Base-by-base conservation (phyloP, 2,888 invertebrate genomes). In the Eilema caniola region DNA sequence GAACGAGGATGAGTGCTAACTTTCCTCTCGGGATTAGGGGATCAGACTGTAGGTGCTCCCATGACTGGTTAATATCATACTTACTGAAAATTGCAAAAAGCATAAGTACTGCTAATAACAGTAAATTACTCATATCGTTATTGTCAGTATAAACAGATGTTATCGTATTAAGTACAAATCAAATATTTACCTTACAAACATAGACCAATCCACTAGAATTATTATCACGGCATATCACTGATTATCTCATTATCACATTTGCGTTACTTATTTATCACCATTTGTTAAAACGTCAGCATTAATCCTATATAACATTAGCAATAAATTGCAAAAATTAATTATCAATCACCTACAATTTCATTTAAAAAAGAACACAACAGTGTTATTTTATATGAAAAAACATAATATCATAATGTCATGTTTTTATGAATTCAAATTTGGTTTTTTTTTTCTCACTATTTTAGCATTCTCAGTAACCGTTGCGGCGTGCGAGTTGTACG, bases 101-200 rank as follows among this genome's bases (percentile, higher is more conserved):
- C 20, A 47, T 47, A 47, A 20, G 20, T n/a, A n/a, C 8, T n/a
- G 53, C 47, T 20, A 62, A 62, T 25, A 16, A 10, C 4, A 24
- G 23, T 24, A 66, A 33, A 66, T 33, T 57, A 37, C 23, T 37
- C 33, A 66, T 41, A 41, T 41, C 41, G 41, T 41, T 41, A n/a
- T 33, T 31, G 12, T 70, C 11, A 73, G 59, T 62, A 60, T 63
- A 70, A 25, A 80, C 69, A 80, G 68, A 37, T 74, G 65, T 71
- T 68, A 24, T 37, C 20, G n/a, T 31, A 57, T 62, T 67, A 71
- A 63, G 37, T 31, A 1, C 47, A 63, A 76, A 33, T 24, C 59
- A 62, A 76, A 75, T 70, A 74, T 74, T 81, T 78, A 80, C 80
- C 81, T 76, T 16, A 59, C 60, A 14, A 57, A 16, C 31, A 66